A percentile compares a stretch with the other conserved stretches of the same genome.
These are phyloP conservation scores for Onthophagus sagittarius DNA, from an alignment of 2,888 invertebrate genomes.

Conservation along the genomic window DNA sequence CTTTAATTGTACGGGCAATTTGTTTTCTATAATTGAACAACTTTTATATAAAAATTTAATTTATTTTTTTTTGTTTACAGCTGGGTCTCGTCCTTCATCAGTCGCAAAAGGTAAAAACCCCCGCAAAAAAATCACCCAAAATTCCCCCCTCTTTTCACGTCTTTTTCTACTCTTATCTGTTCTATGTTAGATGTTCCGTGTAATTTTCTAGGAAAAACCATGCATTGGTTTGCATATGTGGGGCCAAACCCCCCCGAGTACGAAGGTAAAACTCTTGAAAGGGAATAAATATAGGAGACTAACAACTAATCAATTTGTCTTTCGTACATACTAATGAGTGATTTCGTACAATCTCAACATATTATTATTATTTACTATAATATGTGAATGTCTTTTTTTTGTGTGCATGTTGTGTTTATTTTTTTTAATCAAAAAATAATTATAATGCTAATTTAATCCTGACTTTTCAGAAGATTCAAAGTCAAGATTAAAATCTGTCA, in stretches of 20 bases:
- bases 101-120: slow-evolving; percentile 35
- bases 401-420: background rate
- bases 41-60: background rate
- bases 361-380: too few species aligned
- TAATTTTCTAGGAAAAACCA: slow-evolving; percentile 38
- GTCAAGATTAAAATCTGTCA: slow-evolving; percentile 69
- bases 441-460: too few species aligned
- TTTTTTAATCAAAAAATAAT: background rate
- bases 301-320: background rate
- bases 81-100: slow-evolving; percentile 39
- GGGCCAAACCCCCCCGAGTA: slow-evolving; percentile 43
- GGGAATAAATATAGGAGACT: background rate
- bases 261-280: slow-evolving; percentile 25
- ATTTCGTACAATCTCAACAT: background rate
- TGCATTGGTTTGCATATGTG: slow-evolving; percentile 49
- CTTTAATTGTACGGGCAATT: slow-evolving; percentile 3
- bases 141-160: background rate
- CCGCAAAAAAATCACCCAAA: background rate
- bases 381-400: background rate
- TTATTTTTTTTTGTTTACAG: slow-evolving; percentile 31
- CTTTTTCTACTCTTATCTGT: slow-evolving; percentile 4
- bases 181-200: slow-evolving; percentile 17
- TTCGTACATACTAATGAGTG: background rate
- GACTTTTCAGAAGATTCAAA: slow-evolving; percentile 51
- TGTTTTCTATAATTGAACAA: background rate